Base-by-base conservation (phyloP, 1,140 invertebrate species). In the Stenopsyche tienmushanensis region DNA sequence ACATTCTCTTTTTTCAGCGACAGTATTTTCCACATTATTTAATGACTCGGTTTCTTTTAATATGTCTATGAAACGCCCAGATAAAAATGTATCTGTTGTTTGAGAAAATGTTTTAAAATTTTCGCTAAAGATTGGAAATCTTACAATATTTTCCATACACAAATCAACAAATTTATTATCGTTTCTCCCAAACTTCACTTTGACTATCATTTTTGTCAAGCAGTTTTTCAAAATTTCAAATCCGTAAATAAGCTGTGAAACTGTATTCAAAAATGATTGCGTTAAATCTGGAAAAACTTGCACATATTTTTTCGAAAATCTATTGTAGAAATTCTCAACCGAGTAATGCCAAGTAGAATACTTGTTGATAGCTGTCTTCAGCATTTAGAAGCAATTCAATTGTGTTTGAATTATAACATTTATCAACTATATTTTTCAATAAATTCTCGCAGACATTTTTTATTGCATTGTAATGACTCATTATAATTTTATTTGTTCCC, bases 261-360 rank as follows among this genome's bases (percentile, higher is more conserved):
- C 57, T 1, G 84, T 84, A 55, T 76, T 74, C 7, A 88, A 74
- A 13, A 90, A 72, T 1, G 87, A 86, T 41, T 83, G 77, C 0
- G 86, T 80, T 15, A 91, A 77, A 72, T 91, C 90, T 0, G 88
- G 87, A 72, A 88, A 90, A 13, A 79, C 83, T 5, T 79, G 72
- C 1, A 82, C 75, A 70, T 83, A 89, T 7, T 74, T 72, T n/a
- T 67, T 72, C 23, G 83, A 77, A 21, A 88, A 71, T 69, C 83
- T 82, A 21, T 80, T 78, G 39, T 83, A 80, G 70, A 88, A 88
- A 18, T 76, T 78, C 24, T 80, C 73, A 2, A 83, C 74, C 1
- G 85, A 86, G 65, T 80, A 77, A 25, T 83, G 72, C 86, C 86
- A 88, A 0, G 77, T 82, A 13, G 76, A 60, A 0, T 79, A 77